Evolutionary conservation across 2,113 vertebrate species (phyloP), one percentile per base, ranked within the genome.

Genomic region (pig (Sus scrofa)): DNA sequence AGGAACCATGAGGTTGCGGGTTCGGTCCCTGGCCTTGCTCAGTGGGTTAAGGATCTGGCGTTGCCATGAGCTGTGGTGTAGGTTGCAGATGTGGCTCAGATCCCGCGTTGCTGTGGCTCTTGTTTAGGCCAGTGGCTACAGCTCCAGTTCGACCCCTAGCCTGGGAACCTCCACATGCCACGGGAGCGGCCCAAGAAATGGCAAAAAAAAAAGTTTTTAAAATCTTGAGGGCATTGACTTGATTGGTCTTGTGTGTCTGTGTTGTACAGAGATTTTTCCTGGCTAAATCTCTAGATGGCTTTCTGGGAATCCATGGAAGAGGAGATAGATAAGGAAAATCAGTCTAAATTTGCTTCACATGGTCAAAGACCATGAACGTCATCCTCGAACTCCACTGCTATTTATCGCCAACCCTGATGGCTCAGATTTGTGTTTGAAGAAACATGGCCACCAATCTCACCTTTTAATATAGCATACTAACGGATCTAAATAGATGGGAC

Each of bases 291-390:
- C 16, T 26, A 8, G 16, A 7, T 27, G 22, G 4, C 50, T 86
- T 56, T 44, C 11, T 52, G 3, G 60, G 50, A 67, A 39, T 68
- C 26, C 1, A 2, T 16, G 6, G 0, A 16, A 3, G 50, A 62
- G 18, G 13, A 30, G 0, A 15, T 3, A 32, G n/a, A 0, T 10
- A 62, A 74, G 34, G 5, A 34, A 39, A 52, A 27, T 1, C 0
- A 13, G 10, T 19, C 15, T 10, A 27, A 56, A 27, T 1, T 4
- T 52, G 2, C 14, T n/a, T 18, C 4, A 50, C 30, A 13, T 20
- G 34, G 1, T 74, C 60, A 60, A 85, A 94, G n/a, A n/a, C 19
- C 11, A 16, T 30, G n/a, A 11, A 88, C 27, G 3, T 27, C 34
- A 26, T 11, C 18, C 2, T 70, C 5, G 26, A 78, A 34, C 22